These are phyloP conservation scores for Ganaspis brasiliensis DNA, from an alignment of 2,888 invertebrate species.

Conservation along the genomic window DNA sequence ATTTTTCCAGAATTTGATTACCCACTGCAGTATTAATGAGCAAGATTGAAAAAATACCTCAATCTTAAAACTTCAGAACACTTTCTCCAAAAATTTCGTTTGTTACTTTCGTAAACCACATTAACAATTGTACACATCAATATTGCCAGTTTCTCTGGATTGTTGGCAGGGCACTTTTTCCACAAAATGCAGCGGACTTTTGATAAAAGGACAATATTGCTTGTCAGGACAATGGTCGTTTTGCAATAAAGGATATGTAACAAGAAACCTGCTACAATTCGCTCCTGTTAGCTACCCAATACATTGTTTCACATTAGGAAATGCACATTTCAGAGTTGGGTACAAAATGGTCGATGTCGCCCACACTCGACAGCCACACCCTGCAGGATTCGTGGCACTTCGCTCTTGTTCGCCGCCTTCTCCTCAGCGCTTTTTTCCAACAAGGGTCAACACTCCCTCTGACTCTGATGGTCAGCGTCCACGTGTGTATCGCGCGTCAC, in stretches of 20 bases:
- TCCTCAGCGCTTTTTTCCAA: slow-evolving; percentile 45
- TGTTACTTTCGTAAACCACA: too few species aligned
- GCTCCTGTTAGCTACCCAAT: slow-evolving; percentile 33
- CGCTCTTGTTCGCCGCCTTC: slow-evolving; percentile 55
- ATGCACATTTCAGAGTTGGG: slow-evolving; percentile 17
- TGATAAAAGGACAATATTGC: background rate
- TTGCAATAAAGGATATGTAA: slow-evolving; percentile 21
- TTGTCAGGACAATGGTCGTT: slow-evolving; percentile 12
- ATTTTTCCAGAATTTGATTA: too few species aligned
- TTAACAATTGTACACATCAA: too few species aligned
- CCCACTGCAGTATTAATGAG: too few species aligned
- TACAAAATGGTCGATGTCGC: slow-evolving; percentile 34
- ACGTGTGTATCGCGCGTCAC: slow-evolving; percentile 60
- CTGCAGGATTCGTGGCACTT: slow-evolving; percentile 59
- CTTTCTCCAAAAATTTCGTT: too few species aligned
- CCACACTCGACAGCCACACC: slow-evolving; percentile 56
- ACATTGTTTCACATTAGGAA: slow-evolving; percentile 43
- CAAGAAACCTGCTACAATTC: slow-evolving; percentile 29
- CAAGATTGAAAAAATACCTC: too few species aligned
- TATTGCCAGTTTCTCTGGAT: too few species aligned
- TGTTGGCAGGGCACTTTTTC: too few species aligned
- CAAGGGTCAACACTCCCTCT: slow-evolving; percentile 62
- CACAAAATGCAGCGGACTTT: background rate
- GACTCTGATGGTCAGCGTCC: slow-evolving; percentile 58
- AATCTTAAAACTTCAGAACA: too few species aligned